Conservation (phyloP, 2,888 invertebrate genomes). For the Melanostoma scalare region DNA sequence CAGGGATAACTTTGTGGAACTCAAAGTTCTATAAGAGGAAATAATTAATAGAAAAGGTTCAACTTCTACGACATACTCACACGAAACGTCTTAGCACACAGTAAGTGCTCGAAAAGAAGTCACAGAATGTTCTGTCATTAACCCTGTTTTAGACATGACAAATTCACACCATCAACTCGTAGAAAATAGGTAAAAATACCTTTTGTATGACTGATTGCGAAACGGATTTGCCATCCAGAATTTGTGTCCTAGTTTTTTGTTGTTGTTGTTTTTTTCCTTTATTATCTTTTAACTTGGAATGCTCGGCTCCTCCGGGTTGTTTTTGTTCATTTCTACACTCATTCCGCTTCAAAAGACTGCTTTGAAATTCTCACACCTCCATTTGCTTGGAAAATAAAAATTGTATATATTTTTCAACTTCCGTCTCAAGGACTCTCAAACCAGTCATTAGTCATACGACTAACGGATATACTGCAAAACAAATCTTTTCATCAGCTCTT, state of each 20-base stretch:
- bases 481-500: slow-evolving; percentile 72
- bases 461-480: slow-evolving; percentile 70
- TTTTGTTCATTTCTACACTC: slow-evolving; percentile 47
- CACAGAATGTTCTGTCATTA: slow-evolving; percentile 16
- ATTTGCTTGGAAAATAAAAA: slow-evolving; percentile 8
- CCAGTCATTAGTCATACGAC: slow-evolving; percentile 72
- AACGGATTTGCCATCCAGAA: slow-evolving; percentile 45
- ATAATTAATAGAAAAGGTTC: too few relatives aligned
- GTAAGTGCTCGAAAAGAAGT: background rate
- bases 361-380: slow-evolving; percentile 51
- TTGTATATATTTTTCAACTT: slow-evolving; percentile 59
- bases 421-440: slow-evolving; percentile 69
- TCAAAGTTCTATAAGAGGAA: too few relatives aligned
- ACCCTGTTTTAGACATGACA: slow-evolving; percentile 21
- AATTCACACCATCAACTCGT: background rate
- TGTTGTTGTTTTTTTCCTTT: background rate
- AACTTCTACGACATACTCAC: background rate
- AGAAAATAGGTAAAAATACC: slow-evolving; percentile 24
- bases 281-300: too few relatives aligned
- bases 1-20: too few relatives aligned
- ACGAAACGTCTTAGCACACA: background rate
- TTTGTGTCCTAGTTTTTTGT: slow-evolving; percentile 48
- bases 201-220: slow-evolving; percentile 37
- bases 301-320: slow-evolving; percentile 22
- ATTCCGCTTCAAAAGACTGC: background rate